These are phyloP conservation scores for Oopsacas minuta DNA, from an alignment of 37 sponge, comb jelly and placozoan genomes.

Conservation along the genomic window DNA sequence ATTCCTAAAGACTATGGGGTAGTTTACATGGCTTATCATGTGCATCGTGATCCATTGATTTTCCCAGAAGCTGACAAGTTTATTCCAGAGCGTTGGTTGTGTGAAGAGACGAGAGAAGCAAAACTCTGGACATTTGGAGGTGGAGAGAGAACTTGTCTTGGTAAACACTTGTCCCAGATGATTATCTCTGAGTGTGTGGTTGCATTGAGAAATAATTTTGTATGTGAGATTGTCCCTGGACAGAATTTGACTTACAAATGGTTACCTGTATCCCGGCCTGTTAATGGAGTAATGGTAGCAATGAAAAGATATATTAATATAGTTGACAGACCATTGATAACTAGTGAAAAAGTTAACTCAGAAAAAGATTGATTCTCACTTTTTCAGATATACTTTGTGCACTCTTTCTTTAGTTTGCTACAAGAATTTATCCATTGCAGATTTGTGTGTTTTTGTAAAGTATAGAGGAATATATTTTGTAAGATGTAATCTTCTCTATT, in stretches of 20 bases:
- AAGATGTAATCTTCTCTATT: too few relatives aligned
- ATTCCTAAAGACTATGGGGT: slow-evolving; percentile 48
- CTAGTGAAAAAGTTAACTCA: background rate
- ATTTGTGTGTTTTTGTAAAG: too few relatives aligned
- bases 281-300: slow-evolving; percentile 30
- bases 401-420: too few relatives aligned
- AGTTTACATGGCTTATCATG: slow-evolving; percentile 37
- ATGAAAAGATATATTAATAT: background rate
- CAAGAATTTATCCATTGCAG: too few relatives aligned
- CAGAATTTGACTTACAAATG: slow-evolving; percentile 51
- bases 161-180: slow-evolving; percentile 30
- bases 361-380: too few relatives aligned
- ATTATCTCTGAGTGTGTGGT: slow-evolving; percentile 42
- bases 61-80: slow-evolving; percentile 59
- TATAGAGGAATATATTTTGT: too few relatives aligned
- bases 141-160: slow-evolving; percentile 62
- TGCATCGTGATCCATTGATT: slow-evolving; percentile 48
- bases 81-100: slow-evolving; percentile 59
- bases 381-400: too few relatives aligned
- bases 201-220: slow-evolving; percentile 23
- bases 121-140: slow-evolving; percentile 83
- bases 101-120: slow-evolving; percentile 32
- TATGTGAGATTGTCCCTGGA: slow-evolving; percentile 36
- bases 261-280: slow-evolving; percentile 64
- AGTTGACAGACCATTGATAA: background rate